A percentile compares a stretch with the other conserved stretches of the same genome.
These are phyloP conservation scores for Halyomorpha halys DNA, from an alignment of 1,140 invertebrate species.

Conservation along the genomic window DNA sequence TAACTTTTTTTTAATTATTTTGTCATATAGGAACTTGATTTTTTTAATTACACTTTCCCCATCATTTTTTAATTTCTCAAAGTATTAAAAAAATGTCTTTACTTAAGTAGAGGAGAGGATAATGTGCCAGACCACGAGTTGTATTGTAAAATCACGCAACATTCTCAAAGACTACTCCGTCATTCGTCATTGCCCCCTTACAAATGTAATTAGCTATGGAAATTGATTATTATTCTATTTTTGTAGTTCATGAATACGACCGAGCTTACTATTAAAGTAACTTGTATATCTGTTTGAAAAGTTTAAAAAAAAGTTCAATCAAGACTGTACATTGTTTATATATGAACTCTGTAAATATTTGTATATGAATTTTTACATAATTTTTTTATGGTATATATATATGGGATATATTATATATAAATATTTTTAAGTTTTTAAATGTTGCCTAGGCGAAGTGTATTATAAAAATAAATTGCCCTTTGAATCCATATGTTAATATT, in stretches of 20 bases:
- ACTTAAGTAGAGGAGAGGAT: no score
- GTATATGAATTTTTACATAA: slow-evolving; percentile 29
- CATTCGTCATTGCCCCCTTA: not conserved
- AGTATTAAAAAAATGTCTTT: no score
- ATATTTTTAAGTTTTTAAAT: slow-evolving; percentile 20
- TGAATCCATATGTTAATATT: slow-evolving; percentile 2
- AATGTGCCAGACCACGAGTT: no score
- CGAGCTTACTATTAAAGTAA: slow-evolving; percentile 25
- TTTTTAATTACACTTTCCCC: no score
- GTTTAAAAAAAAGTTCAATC: slow-evolving; percentile 18
- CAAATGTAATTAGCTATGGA: slow-evolving; percentile 10
- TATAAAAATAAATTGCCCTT: slow-evolving; percentile 17
- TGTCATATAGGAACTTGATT: no score
- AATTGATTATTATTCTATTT: slow-evolving; percentile 23
- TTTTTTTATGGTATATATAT: slow-evolving; percentile 26
- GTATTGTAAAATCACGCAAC: no score
- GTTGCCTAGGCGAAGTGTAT: slow-evolving; percentile 20
- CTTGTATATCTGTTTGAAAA: slow-evolving; percentile 22
- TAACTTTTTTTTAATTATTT: no score
- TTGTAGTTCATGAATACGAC: slow-evolving; percentile 24
- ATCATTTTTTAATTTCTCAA: no score
- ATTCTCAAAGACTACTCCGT: no score
- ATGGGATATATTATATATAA: slow-evolving; percentile 19
- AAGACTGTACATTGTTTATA: slow-evolving; percentile 27
- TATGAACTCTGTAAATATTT: slow-evolving; percentile 26